These are phyloP conservation scores for Eospalax fontanierii DNA, from an alignment of 2,797 vertebrate genomes.

Conservation along the genomic window DNA sequence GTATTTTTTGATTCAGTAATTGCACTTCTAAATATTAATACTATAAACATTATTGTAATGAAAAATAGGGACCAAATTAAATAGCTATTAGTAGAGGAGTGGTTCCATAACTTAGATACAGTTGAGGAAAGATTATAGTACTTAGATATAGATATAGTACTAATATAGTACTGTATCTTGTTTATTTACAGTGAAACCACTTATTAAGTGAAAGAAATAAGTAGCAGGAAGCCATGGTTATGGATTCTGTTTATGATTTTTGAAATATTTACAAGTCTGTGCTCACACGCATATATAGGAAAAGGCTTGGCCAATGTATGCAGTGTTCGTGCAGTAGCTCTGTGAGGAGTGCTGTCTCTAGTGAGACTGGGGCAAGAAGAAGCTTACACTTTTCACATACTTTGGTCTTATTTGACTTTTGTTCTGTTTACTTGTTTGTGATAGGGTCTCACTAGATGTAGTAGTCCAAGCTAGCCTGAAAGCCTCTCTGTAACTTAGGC, in stretches of 20 bases:
- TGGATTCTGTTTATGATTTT: not conserved
- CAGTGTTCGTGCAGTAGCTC: not conserved
- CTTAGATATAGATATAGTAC: too few relatives aligned
- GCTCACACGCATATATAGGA: not conserved
- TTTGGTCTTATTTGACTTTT: not conserved
- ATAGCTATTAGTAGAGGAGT: not conserved
- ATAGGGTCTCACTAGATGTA: not conserved
- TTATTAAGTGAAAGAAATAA: constrained; percentile 8
- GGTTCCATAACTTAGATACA: not conserved
- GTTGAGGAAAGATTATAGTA: too few relatives aligned
- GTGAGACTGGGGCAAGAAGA: not conserved
- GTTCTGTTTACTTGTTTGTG: not conserved
- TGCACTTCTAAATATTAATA: not conserved
- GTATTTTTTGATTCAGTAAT: not conserved
- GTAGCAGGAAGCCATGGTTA: not conserved
- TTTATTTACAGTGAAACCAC: not conserved
- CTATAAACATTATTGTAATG: not conserved
- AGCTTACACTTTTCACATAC: not conserved
- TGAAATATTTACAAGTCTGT: not conserved
- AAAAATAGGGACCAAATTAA: constrained; percentile 45
- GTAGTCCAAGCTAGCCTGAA: not conserved
- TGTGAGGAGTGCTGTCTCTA: fast-evolving
- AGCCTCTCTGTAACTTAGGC: not conserved
- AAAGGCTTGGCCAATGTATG: not conserved
- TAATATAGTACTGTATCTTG: too few relatives aligned